Conservation (phyloP, 1,140 invertebrate genomes). For the Drosophila watanabei region DNA sequence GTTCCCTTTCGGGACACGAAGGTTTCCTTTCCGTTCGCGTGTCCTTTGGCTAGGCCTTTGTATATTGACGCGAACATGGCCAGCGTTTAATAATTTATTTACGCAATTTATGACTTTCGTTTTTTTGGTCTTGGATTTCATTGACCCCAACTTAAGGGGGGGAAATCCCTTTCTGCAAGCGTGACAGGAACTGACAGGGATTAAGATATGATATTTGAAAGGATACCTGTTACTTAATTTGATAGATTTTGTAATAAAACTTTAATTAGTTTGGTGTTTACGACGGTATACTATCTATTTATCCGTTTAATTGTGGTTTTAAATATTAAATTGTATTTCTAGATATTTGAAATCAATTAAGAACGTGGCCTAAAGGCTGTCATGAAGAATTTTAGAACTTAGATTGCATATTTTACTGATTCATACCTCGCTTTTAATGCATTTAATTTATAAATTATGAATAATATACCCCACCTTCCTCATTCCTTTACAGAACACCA, state of each 20-base stretch:
- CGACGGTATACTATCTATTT: background rate
- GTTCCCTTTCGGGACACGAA: slow-evolving; percentile 28
- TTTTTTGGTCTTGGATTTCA: slow-evolving; percentile 49
- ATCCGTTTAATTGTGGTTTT: background rate
- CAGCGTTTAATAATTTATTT: slow-evolving; percentile 75
- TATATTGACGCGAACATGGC: slow-evolving; percentile 28
- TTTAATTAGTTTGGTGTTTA: background rate
- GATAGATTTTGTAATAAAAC: background rate
- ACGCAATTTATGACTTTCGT: slow-evolving; percentile 75
- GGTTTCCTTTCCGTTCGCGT: slow-evolving; percentile 44
- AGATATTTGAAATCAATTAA: background rate
- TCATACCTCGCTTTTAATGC: too few relatives aligned
- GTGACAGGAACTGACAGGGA: background rate
- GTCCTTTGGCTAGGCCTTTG: slow-evolving; percentile 31
- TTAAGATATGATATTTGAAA: slow-evolving; percentile 1
- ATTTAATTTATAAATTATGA: background rate
- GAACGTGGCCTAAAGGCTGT: background rate
- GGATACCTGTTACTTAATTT: background rate
- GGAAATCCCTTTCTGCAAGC: slow-evolving; percentile 1
- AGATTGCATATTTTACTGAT: background rate
- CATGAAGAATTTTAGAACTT: background rate
- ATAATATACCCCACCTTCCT: background rate
- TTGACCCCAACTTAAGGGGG: slow-evolving; percentile 52
- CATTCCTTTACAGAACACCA: background rate
- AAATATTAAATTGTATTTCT: background rate